Percentiles rank a stretch among this genome's conserved stretches.
These are phyloP conservation scores for Cydia splendana DNA, from an alignment of 1,140 invertebrate species.

Conservation along the genomic window DNA sequence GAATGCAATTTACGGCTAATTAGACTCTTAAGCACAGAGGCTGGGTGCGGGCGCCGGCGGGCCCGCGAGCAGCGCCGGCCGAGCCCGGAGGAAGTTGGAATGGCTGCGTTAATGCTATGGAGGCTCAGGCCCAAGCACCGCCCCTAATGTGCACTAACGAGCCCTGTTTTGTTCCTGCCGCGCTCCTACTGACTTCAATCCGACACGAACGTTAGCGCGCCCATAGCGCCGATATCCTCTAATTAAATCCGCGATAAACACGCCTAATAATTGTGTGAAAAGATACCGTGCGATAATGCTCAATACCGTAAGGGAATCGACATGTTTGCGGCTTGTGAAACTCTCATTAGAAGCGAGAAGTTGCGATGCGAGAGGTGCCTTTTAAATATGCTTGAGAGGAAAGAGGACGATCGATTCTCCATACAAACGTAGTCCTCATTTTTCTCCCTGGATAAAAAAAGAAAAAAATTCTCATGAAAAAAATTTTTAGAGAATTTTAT, in stretches of 20 bases:
- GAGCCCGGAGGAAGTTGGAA: constrained; percentile 52
- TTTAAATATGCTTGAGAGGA: constrained; percentile 12
- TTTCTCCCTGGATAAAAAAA: too few relatives aligned
- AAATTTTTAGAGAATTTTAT: too few relatives aligned
- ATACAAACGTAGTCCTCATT: too few relatives aligned
- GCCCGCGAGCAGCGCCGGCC: constrained; percentile 38
- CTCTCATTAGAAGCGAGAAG: constrained; percentile 1
- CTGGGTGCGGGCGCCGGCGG: constrained; percentile 36
- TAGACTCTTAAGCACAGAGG: constrained; percentile 72
- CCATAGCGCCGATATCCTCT: constrained; percentile 21
- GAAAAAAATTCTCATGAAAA: too few relatives aligned
- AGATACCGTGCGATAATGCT: constrained; percentile 12
- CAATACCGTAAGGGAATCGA: constrained; percentile 7
- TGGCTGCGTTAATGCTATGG: constrained; percentile 49
- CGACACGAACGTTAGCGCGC: constrained; percentile 6
- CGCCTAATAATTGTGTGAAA: constrained; percentile 23
- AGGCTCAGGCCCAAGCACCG: constrained; percentile 33
- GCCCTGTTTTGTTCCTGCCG: constrained; percentile 44
- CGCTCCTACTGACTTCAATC: constrained; percentile 8
- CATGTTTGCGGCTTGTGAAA: constrained; percentile 1
- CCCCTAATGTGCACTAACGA: constrained; percentile 48
- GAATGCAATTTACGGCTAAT: constrained; percentile 76
- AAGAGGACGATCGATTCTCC: too few relatives aligned
- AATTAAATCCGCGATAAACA: constrained; percentile 30
- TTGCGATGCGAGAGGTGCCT: constrained; percentile 3